Percentiles rank a stretch among this genome's conserved stretches.
Conservation (phyloP, 2,113 vertebrate genomes). For the Salvelinus fontinalis region DNA sequence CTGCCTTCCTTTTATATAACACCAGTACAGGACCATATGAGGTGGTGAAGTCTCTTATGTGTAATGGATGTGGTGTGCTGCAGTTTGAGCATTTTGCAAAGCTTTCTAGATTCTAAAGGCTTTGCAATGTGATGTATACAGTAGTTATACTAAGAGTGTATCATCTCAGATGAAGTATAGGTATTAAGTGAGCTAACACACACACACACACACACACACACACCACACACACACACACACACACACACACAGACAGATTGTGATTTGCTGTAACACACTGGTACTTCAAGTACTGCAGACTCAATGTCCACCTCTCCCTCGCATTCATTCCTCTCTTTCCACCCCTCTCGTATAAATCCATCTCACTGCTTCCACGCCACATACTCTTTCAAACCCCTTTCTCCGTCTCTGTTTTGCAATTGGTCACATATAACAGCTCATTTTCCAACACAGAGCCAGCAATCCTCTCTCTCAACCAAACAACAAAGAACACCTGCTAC, state of each 20-base stretch:
- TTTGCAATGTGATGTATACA: background rate
- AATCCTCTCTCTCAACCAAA: background rate
- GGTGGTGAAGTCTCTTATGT: background rate
- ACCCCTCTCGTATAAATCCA: background rate
- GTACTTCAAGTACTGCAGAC: background rate
- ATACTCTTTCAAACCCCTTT: background rate
- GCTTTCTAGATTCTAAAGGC: background rate
- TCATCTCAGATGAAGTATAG: too few relatives aligned
- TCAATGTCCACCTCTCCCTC: background rate
- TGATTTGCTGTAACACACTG: background rate
- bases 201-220: too few relatives aligned
- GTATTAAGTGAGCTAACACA: too few relatives aligned
- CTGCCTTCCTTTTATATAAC: conserved; percentile 31
- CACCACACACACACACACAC: background rate
- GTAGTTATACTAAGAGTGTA: background rate
- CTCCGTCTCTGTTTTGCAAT: background rate
- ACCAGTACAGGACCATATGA: conserved; percentile 9
- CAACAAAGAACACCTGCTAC: too few relatives aligned
- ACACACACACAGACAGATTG: background rate
- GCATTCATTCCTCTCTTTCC: background rate
- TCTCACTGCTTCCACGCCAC: background rate
- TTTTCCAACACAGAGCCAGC: background rate
- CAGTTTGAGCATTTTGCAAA: background rate
- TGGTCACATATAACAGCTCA: background rate
- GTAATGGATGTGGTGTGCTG: background rate